Evolutionary conservation across 2,888 invertebrate genomes (phyloP), one percentile per base, ranked within the genome.

Genomic region (Eucriotettix oculatus): DNA sequence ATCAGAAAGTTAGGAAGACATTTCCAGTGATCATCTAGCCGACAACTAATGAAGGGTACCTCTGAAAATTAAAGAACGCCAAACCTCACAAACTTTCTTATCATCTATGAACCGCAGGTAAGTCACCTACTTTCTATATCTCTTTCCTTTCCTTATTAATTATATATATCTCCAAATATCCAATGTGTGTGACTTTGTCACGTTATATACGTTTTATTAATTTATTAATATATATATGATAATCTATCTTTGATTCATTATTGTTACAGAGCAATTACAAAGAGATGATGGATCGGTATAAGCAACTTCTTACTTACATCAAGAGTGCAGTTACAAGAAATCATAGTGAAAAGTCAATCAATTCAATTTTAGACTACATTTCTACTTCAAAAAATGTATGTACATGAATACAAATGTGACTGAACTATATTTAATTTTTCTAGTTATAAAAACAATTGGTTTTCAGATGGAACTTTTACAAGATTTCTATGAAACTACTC

Each of bases 321-420:
- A 99, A 99, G 76, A 95, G 93, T 75, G 98, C 99, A 29, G 99
- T 99, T 48, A 99, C 99, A 10, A 82, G 99, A 70, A 99, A 99
- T 74, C 98, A 99, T 73, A 97, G 98, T 52, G 99, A 99, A 73
- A 99, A 99, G 73, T 98, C 98, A 42, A 99, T 99, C 68, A 99
- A 99, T 73, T 97, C 98, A 1, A 99, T 99, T 70, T 77, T 99
- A 64, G 99, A 99, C 75, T 98, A 99, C 72, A 98, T 99, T 69
- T 99, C 98, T 16, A 98, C 98, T 55, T 98, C 97, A 11, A 94
- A 97, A 78, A 96, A 98, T 83, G 95, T 95, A 76, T 80, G 83
- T 79, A 42, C 1, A 10, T 48, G 48, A 9, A 16, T 48, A 9
- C 29, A 43, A 61, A 29, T 14, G 16, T 57, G 41, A 52, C 59